Evolutionary conservation across 2,888 invertebrate species (phyloP).

Genomic region (Clanis bilineata): DNA sequence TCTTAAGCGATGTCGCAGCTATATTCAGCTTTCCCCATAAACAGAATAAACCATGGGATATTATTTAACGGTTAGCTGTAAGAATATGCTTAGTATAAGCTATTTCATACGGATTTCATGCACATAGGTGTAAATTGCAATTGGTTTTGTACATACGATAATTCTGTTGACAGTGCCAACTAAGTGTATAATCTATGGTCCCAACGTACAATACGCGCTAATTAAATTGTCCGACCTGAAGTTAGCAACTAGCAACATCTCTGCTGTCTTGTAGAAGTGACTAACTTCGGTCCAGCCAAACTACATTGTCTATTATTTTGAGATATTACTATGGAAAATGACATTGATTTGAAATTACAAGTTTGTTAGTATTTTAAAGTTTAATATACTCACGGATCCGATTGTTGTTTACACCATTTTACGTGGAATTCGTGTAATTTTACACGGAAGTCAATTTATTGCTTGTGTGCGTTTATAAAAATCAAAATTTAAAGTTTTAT

Average conservation of each 20-base stretch:
- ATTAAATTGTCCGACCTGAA: too few relatives aligned
- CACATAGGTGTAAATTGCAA: not conserved
- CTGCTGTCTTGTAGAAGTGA: too few relatives aligned
- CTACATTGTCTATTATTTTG: too few relatives aligned
- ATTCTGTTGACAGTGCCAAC: too few relatives aligned
- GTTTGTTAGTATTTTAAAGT: too few relatives aligned
- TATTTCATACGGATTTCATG: not conserved
- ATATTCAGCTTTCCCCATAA: not conserved
- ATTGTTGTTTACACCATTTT: not conserved
- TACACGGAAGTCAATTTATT: not conserved
- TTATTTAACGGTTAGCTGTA: not conserved
- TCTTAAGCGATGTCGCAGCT: not conserved
- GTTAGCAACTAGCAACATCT: too few relatives aligned
- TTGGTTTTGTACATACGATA: too few relatives aligned
- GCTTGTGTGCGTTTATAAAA: slow-evolving; percentile 10
- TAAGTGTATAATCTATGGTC: too few relatives aligned
- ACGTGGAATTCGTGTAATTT: not conserved
- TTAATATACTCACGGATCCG: not conserved
- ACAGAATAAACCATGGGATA: not conserved
- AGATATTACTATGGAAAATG: too few relatives aligned
- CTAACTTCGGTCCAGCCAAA: too few relatives aligned
- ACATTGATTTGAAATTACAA: too few relatives aligned
- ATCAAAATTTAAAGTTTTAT: not conserved
- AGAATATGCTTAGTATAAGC: not conserved
- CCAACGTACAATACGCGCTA: too few relatives aligned